Percentiles rank a stretch among this genome's conserved stretches.
Evolutionary conservation across 2,113 vertebrate genomes (phyloP).

Genomic region (Eulemur rufifrons): DNA sequence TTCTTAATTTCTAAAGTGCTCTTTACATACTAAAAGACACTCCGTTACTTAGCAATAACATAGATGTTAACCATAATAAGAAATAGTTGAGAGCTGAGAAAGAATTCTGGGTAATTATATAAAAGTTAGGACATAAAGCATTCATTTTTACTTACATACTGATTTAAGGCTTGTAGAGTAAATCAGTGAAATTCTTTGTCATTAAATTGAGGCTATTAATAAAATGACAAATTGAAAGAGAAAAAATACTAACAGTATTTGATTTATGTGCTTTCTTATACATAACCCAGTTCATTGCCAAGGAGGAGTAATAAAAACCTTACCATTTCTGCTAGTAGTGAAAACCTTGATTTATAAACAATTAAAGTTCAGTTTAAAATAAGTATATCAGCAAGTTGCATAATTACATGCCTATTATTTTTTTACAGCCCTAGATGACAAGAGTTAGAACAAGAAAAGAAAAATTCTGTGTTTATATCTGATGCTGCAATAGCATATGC

Average conservation of each 20-base stretch:
- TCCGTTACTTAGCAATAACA: constrained; percentile 46
- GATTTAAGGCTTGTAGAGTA: constrained; percentile 17
- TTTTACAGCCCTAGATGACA: background rate
- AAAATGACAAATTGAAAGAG: background rate
- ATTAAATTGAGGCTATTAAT: constrained; percentile 9
- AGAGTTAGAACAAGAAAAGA: background rate
- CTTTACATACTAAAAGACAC: constrained; percentile 44
- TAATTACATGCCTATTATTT: background rate
- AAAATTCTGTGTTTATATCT: background rate
- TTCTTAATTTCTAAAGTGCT: constrained; percentile 65
- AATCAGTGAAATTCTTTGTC: background rate
- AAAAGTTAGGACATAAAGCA: constrained; percentile 47
- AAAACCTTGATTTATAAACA: constrained; percentile 21
- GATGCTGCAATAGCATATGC: background rate
- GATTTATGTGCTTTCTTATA: background rate
- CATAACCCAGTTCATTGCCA: background rate
- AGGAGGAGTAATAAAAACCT: background rate
- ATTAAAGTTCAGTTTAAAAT: constrained; percentile 7
- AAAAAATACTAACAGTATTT: background rate
- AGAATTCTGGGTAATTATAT: constrained; percentile 25
- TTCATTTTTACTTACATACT: background rate
- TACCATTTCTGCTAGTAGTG: background rate
- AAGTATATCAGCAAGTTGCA: background rate
- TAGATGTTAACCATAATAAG: background rate
- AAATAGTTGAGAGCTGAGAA: constrained; percentile 11